A percentile compares a stretch with the other conserved stretches of the same genome.
phyloP scores from a whole-genome alignment of 2,888 invertebrate species.

The Melieria picta region DNA sequence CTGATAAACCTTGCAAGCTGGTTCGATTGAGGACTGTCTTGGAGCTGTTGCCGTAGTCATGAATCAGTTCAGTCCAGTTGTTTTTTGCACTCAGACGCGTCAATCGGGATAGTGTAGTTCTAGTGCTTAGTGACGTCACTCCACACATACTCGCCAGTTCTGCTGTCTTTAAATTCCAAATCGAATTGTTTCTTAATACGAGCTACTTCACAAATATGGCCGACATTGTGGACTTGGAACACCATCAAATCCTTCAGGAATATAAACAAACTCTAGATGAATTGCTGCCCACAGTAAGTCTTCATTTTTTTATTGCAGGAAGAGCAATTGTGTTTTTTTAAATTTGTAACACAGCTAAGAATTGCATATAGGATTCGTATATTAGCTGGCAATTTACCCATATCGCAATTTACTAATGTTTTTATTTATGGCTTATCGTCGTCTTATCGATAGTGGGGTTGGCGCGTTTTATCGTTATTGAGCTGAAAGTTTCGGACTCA shows the following conservation, averaged over 20 bases:
- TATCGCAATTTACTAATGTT: too few species aligned
- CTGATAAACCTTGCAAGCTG: background rate
- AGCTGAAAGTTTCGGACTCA: too few species aligned
- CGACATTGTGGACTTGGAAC: constrained; percentile 59
- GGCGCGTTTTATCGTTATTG: too few species aligned
- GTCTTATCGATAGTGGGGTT: too few species aligned
- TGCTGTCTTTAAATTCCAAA: constrained; percentile 2
- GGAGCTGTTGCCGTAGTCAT: background rate
- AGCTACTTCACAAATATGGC: constrained; percentile 47
- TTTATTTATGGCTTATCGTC: too few species aligned
- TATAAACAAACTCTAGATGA: constrained; percentile 58
- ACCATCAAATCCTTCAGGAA: constrained; percentile 57
- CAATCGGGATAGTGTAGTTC: background rate
- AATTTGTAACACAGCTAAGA: too few species aligned
- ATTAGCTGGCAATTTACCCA: too few species aligned
- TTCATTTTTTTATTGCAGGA: background rate
- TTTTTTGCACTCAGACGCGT: background rate
- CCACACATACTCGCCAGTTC: background rate
- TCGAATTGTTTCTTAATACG: background rate
- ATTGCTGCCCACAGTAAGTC: constrained; percentile 60
- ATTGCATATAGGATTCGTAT: too few species aligned
- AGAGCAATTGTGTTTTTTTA: too few species aligned
- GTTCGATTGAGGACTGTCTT: background rate
- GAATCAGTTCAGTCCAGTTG: background rate
- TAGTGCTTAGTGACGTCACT: constrained; percentile 20